Conservation (phyloP, 2,113 vertebrate genomes). For the Chionomys nivalis region DNA sequence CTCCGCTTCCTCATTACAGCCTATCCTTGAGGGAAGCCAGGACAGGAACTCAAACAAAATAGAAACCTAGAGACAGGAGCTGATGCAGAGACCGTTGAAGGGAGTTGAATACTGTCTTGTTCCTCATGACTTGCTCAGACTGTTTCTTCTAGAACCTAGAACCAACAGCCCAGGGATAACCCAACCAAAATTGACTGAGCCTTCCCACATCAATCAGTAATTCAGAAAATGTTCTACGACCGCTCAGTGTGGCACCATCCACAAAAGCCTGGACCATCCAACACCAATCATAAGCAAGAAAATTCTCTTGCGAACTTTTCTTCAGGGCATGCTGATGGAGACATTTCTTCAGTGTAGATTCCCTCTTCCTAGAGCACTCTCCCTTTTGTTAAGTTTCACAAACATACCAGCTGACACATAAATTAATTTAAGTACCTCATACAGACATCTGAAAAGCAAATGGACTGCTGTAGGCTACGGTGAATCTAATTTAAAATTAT, state of each 20-base stretch:
- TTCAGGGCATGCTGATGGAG: too few species aligned
- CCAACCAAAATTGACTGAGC: not conserved
- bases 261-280: not conserved
- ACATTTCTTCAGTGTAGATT: not conserved
- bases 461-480: not conserved
- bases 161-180: not conserved
- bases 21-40: not conserved
- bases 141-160: not conserved
- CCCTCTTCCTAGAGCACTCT: not conserved
- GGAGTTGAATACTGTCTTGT: not conserved
- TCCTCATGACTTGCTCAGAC: not conserved
- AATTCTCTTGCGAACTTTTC: not conserved
- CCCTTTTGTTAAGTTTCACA: not conserved
- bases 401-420: not conserved
- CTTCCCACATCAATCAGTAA: not conserved
- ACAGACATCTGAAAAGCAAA: not conserved
- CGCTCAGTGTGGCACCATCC: not conserved
- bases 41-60: not conserved
- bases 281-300: not conserved
- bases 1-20: too few species aligned
- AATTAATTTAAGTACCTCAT: not conserved
- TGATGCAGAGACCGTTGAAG: not conserved
- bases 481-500: not conserved
- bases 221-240: not conserved
- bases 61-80: not conserved